A percentile compares a stretch with the other conserved stretches of the same genome.
Evolutionary conservation across 2,797 vertebrate species (phyloP).

Genomic region (Valencia hispanica): DNA sequence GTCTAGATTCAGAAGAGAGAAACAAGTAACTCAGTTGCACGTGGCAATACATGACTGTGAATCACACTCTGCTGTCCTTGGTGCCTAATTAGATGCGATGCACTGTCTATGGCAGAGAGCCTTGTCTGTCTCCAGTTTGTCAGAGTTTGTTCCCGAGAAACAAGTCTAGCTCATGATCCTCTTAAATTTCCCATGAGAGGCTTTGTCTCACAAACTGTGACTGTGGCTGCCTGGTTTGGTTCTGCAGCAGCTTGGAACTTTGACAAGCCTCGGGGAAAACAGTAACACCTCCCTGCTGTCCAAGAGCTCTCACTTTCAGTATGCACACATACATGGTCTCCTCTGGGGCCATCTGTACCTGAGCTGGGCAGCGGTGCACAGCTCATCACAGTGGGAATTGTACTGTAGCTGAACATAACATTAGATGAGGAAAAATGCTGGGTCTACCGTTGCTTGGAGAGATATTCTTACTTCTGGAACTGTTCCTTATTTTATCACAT

Average conservation of each 20-base stretch:
- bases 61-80: slow-evolving; percentile 44
- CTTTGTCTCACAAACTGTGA: slow-evolving; percentile 17
- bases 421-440: slow-evolving; percentile 6
- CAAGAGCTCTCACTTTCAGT: slow-evolving; percentile 25
- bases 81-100: slow-evolving; percentile 56
- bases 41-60: slow-evolving; percentile 1
- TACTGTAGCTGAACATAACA: slow-evolving; percentile 16
- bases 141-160: slow-evolving; percentile 31
- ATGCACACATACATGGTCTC: slow-evolving; percentile 15
- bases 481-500: neutral
- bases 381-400: slow-evolving; percentile 27
- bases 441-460: neutral
- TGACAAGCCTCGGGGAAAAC: slow-evolving; percentile 13
- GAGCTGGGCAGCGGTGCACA: slow-evolving; percentile 35
- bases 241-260: slow-evolving; percentile 44
- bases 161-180: slow-evolving; percentile 44
- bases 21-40: slow-evolving; percentile 25
- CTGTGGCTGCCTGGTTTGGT: slow-evolving; percentile 53
- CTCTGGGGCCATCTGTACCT: slow-evolving; percentile 23
- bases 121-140: slow-evolving; percentile 26
- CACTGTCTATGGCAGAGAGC: slow-evolving; percentile 11
- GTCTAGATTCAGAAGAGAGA: neutral
- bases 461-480: neutral
- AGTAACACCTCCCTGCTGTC: slow-evolving; percentile 11
- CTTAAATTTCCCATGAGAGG: slow-evolving; percentile 58